Evolutionary conservation across 1,140 invertebrate genomes (phyloP).

Genomic region (Camponotus vicinus): DNA sequence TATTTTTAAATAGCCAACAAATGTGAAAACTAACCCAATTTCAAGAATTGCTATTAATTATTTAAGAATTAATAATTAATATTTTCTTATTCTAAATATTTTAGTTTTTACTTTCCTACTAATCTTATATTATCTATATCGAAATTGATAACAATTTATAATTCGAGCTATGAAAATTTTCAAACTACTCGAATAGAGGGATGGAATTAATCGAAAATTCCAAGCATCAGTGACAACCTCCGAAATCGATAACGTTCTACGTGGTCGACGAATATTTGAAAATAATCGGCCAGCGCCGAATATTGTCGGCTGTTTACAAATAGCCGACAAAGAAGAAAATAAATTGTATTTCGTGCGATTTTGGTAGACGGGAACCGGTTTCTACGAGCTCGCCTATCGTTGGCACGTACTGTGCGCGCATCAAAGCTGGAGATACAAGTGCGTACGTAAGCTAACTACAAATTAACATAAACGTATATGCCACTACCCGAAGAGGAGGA

Average conservation of each 20-base stretch:
- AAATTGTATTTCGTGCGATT: slow-evolving; percentile 54
- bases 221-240: not conserved
- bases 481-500: not conserved
- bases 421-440: slow-evolving; percentile 53
- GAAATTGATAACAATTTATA: not conserved
- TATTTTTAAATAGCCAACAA: slow-evolving; percentile 3
- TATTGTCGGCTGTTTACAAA: slow-evolving; percentile 23
- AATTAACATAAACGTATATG: slow-evolving; percentile 77
- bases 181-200: not conserved
- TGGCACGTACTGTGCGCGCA: slow-evolving; percentile 58
- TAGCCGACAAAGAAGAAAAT: slow-evolving; percentile 54
- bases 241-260: not conserved
- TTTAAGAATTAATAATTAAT: not conserved
- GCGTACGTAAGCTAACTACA: slow-evolving; percentile 57
- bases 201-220: not conserved
- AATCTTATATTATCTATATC: not conserved
- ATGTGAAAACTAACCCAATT: not conserved
- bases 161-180: not conserved
- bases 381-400: slow-evolving; percentile 52
- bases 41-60: too few species aligned
- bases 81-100: not conserved
- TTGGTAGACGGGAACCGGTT: slow-evolving; percentile 58
- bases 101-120: not conserved
- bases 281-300: slow-evolving; percentile 16
- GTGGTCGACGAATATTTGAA: not conserved